These are phyloP conservation scores for Mormyrus proboscirostris DNA, from an alignment of 2,797 vertebrate species.

Conservation along the genomic window DNA sequence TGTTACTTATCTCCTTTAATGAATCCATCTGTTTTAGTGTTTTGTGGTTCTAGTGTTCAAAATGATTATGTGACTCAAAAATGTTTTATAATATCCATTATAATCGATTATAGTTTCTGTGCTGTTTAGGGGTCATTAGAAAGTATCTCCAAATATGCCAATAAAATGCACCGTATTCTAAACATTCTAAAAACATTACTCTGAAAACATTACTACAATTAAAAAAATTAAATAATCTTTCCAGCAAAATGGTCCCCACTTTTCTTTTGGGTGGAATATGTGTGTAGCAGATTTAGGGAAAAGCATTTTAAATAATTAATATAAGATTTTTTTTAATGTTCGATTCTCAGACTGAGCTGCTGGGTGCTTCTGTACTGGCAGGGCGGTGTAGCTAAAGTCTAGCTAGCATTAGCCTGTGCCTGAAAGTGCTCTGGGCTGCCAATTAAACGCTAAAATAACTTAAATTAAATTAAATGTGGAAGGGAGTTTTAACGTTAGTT, in stretches of 20 bases:
- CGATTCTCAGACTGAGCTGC: neutral
- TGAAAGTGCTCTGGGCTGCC: neutral
- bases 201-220: neutral
- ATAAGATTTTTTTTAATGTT: neutral
- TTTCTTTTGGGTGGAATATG: neutral
- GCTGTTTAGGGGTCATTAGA: neutral
- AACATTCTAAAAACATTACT: neutral
- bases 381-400: neutral
- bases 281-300: neutral
- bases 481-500: neutral
- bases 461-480: neutral
- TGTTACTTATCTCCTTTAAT: neutral
- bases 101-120: neutral
- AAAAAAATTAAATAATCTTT: neutral
- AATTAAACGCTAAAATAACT: neutral
- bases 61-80: neutral
- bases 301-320: neutral
- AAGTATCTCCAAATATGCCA: neutral
- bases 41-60: neutral
- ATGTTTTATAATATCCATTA: neutral
- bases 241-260: neutral
- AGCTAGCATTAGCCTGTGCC: neutral
- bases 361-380: neutral
- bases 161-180: neutral
- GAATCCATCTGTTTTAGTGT: neutral